Evolutionary conservation across 2,888 invertebrate species (phyloP).

Genomic region (Eupeodes latifasciatus): DNA sequence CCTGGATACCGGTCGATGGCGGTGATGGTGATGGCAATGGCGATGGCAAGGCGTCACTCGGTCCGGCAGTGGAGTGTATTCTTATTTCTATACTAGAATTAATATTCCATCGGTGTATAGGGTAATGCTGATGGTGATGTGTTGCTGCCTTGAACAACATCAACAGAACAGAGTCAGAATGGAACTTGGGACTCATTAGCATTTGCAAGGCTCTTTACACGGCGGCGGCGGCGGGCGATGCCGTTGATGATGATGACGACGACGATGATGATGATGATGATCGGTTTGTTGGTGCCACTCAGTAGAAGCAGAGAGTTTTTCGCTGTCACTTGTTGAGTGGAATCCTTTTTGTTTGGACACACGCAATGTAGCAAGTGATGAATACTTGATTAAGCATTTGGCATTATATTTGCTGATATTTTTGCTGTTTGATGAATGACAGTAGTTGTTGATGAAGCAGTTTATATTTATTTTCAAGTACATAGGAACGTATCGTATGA

Average conservation of each 20-base stretch:
- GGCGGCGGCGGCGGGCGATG: not conserved
- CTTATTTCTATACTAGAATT: constrained; percentile 32
- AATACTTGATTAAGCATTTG: constrained; percentile 58
- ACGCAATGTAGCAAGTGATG: constrained; percentile 35
- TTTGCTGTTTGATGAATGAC: constrained; percentile 31
- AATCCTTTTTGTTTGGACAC: constrained; percentile 57
- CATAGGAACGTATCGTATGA: not conserved
- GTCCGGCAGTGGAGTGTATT: constrained; percentile 32
- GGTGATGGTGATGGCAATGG: not conserved
- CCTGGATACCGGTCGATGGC: constrained; percentile 49
- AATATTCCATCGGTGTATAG: constrained; percentile 59
- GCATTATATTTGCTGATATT: constrained; percentile 43
- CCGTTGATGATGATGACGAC: constrained; percentile 21
- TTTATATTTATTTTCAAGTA: constrained; percentile 23
- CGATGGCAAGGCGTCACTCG: constrained; percentile 37
- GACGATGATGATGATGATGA: constrained; percentile 8
- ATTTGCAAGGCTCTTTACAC: constrained; percentile 42
- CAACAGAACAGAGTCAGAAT: not conserved
- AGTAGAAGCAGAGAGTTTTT: constrained; percentile 21
- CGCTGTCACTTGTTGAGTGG: constrained; percentile 65
- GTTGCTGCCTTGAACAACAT: constrained; percentile 10
- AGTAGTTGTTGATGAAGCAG: constrained; percentile 33
- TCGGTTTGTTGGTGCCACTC: constrained; percentile 11
- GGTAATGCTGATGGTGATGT: constrained; percentile 16
- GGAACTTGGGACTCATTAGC: constrained; percentile 60